A percentile compares a stretch with the other conserved stretches of the same genome.
Evolutionary conservation across 2,113 vertebrate species (phyloP).

Genomic region (Anoura caudifer): DNA sequence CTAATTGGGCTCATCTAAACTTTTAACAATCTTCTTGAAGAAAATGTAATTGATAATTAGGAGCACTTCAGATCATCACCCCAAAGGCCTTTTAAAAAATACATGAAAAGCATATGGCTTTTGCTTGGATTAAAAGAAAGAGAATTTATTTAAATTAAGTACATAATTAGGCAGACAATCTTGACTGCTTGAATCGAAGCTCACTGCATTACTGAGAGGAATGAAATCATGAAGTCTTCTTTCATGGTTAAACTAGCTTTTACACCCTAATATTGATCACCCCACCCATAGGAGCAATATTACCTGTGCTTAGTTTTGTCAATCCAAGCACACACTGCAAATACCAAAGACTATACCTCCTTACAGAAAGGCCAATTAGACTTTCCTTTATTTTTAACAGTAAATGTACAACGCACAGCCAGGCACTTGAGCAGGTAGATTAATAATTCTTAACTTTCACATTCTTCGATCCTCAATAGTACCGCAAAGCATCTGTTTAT

Average conservation of each 20-base stretch:
- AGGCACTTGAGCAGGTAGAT: not conserved
- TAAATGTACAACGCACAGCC: not conserved
- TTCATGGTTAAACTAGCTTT: slow-evolving; percentile 78
- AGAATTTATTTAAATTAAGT: slow-evolving; percentile 36
- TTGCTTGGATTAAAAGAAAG: slow-evolving; percentile 68
- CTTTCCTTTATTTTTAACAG: not conserved
- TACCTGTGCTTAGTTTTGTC: not conserved
- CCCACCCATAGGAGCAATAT: not conserved
- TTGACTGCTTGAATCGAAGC: slow-evolving; percentile 81
- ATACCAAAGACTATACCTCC: not conserved
- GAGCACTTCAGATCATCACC: slow-evolving; percentile 75
- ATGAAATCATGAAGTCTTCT: slow-evolving; percentile 72
- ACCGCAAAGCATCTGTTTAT: not conserved
- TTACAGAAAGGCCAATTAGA: not conserved
- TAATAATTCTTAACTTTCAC: not conserved
- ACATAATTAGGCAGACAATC: slow-evolving; percentile 78
- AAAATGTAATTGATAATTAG: slow-evolving; percentile 85
- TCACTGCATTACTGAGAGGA: slow-evolving; percentile 68
- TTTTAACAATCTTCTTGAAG: slow-evolving; percentile 76
- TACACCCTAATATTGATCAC: slow-evolving; percentile 30
- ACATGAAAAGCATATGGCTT: slow-evolving; percentile 79
- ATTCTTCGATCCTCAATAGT: not conserved
- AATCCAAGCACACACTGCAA: not conserved
- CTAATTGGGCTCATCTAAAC: slow-evolving; percentile 78
- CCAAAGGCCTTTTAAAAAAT: slow-evolving; percentile 75